Conservation (phyloP, 2,113 vertebrate genomes). For the Calyptommatus sinebrachiatus region DNA sequence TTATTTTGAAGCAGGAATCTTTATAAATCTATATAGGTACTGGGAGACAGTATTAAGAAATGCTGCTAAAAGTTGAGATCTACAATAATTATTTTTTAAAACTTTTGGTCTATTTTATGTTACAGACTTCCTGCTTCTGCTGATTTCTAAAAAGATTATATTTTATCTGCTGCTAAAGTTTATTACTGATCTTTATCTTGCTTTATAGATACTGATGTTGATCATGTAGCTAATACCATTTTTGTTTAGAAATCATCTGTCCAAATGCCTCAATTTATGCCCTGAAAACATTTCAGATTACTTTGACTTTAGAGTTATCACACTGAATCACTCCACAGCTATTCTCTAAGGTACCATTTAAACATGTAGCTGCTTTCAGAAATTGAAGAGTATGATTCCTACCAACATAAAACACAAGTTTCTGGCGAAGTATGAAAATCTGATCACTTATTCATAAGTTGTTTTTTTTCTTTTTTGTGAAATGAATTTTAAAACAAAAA, state of each 20-base stretch:
- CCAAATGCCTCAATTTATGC: background rate
- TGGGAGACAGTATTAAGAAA: too few species aligned
- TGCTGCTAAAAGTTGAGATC: too few species aligned
- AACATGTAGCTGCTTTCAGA: background rate
- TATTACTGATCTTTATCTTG: too few species aligned
- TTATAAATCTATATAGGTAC: background rate
- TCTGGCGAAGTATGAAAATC: slow-evolving; percentile 8
- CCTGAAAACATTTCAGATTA: background rate
- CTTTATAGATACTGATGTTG: background rate
- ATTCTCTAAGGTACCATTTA: background rate
- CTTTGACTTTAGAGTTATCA: background rate
- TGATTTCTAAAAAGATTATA: too few species aligned
- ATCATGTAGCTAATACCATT: background rate
- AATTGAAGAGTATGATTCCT: background rate
- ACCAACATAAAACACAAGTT: slow-evolving; percentile 3
- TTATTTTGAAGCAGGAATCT: background rate
- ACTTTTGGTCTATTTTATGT: too few species aligned
- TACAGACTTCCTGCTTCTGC: too few species aligned
- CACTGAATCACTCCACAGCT: background rate
- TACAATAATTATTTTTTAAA: too few species aligned
- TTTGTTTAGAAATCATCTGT: background rate
- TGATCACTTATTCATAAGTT: background rate
- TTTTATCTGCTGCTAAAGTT: too few species aligned
- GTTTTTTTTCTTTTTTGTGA: background rate
- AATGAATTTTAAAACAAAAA: background rate